Evolutionary conservation across 2,888 invertebrate species (phyloP).

Genomic region (Mamestra brassicae): DNA sequence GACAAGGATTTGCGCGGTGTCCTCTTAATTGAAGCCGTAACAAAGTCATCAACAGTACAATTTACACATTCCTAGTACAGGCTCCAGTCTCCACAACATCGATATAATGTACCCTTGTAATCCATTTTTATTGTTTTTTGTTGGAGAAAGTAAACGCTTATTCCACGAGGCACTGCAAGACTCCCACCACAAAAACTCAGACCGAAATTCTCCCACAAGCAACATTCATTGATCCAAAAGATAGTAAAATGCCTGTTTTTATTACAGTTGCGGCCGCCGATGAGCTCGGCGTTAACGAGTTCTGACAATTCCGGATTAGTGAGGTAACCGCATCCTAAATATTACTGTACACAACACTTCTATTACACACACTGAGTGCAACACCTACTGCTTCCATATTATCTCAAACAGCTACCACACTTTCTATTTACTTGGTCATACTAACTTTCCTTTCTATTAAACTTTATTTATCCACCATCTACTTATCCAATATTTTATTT

Average conservation of each 20-base stretch:
- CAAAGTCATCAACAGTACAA: too few relatives aligned
- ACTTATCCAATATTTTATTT: conserved; percentile 72
- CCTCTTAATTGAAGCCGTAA: too few relatives aligned
- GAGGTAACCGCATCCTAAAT: conserved; percentile 80
- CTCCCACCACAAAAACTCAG: background rate
- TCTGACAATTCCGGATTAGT: conserved; percentile 91
- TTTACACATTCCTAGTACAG: too few relatives aligned
- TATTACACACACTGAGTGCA: conserved; percentile 50
- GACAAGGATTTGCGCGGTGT: too few relatives aligned
- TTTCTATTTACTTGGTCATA: conserved; percentile 56
- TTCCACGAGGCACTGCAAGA: background rate
- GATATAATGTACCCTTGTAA: too few relatives aligned
- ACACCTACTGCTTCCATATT: conserved; percentile 62
- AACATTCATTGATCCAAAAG: background rate
- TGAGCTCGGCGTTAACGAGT: conserved; percentile 87
- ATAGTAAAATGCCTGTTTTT: conserved; percentile 44
- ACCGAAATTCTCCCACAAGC: background rate
- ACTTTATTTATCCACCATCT: conserved; percentile 55
- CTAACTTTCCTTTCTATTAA: conserved; percentile 52
- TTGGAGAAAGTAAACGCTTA: too few relatives aligned
- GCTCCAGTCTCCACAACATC: too few relatives aligned
- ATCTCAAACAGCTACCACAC: conserved; percentile 58
- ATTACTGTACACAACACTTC: conserved; percentile 48
- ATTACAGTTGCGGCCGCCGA: conserved; percentile 89
- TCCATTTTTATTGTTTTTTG: too few relatives aligned